Evolutionary conservation across 2,888 invertebrate genomes (phyloP), one percentile per base, ranked within the genome.

Genomic region (Phymatocera aterrima): DNA sequence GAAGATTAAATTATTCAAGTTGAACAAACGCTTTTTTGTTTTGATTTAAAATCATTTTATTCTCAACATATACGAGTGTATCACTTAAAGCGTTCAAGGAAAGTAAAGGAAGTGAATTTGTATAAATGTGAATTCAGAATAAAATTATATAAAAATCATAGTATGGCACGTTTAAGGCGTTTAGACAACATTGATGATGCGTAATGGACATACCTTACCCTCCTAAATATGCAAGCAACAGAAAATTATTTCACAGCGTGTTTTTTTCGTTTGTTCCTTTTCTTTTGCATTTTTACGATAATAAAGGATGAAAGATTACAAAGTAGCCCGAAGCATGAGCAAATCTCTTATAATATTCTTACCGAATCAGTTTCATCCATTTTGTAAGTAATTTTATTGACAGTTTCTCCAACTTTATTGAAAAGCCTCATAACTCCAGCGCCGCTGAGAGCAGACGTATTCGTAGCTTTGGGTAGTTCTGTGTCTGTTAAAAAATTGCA

Each of bases 281-380:
- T 46, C 12, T 46, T 46, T 57, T 51, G 3, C 15, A 28, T 57
- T 57, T 15, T 57, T 34, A 6, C n/a, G 78, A 54, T 21, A 77
- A 43, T 28, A 37, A 37, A 21, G 31, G 48, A 54, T 51, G 28
- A 31, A 18, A 54, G 72, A 78, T 40, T 54, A 75, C 31, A 54
- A 12, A 72, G 24, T 77, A 24, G 28, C 0, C 37, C 4, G 15
- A 60, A 79, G 68, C 3, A 15, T 4, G 12, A 54, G 54, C n/a
- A 54, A 15, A 54, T 18, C 54, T 54, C 12, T 3, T 40, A 40
- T 5, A 24, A 6, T n/a, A 60, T 79, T 91, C 93, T 94, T 91
- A 98, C 98, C 85, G 98, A 96, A 92, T 99, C 99, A 80, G 96
- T 97, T 92, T 99, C 99, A 89, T 99, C 99, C 99, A 99, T 99